Evolutionary conservation across 1,140 invertebrate genomes (phyloP).

Genomic region (Pomacea maculata): DNA sequence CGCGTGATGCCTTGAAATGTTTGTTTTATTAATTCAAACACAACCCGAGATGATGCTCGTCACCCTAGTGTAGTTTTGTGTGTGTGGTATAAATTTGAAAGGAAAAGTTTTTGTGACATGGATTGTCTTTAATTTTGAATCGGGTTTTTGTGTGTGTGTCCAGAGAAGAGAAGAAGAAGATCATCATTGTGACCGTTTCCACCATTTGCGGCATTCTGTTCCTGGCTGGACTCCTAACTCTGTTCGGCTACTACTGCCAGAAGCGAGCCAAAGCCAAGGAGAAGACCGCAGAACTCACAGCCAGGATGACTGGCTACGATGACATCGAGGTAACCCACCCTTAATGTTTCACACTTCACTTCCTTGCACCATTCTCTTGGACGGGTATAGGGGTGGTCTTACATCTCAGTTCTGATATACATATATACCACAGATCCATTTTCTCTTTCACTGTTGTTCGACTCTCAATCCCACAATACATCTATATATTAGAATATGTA

Average conservation of each 20-base stretch:
- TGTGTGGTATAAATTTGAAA: not conserved
- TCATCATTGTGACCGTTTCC: constrained; percentile 37
- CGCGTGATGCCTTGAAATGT: too few relatives aligned
- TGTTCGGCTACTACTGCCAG: constrained; percentile 76
- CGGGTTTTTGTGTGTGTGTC: constrained; percentile 2
- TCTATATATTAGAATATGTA: not conserved
- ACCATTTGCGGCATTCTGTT: constrained; percentile 72
- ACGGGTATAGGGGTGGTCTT: too few relatives aligned
- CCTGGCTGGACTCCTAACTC: constrained; percentile 73
- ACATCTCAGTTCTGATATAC: too few relatives aligned
- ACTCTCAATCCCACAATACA: not conserved
- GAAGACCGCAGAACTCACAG: constrained; percentile 88
- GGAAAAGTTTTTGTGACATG: not conserved
- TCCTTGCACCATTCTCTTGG: not conserved
- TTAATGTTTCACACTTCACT: not conserved
- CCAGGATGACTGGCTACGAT: constrained; percentile 59
- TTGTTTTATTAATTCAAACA: too few relatives aligned
- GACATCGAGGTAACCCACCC: constrained; percentile 50
- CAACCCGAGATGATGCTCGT: too few relatives aligned
- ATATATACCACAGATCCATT: not conserved
- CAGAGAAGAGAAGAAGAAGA: constrained; percentile 54
- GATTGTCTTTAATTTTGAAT: too few relatives aligned
- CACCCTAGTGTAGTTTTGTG: too few relatives aligned
- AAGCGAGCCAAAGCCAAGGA: constrained; percentile 83
- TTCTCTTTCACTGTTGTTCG: not conserved